Base-by-base conservation (phyloP, 2,113 vertebrate genomes). In the Lepidothrix coronata region DNA sequence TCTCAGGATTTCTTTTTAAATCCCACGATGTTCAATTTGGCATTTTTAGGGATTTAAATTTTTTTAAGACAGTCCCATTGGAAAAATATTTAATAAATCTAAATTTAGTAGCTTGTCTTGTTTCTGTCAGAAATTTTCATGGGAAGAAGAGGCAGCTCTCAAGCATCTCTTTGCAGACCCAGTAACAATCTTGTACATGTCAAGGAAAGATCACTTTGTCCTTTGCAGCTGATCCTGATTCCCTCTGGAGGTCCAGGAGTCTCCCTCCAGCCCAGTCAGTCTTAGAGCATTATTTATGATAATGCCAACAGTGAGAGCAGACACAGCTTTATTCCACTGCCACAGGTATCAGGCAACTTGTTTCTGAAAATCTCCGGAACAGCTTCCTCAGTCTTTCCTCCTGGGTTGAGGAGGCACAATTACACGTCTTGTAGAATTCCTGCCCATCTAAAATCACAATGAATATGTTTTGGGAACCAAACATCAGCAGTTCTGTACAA, bases 31-130 rank as follows among this genome's bases (percentile, higher is more conserved):
- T 58, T 58, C 16, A 39, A 2, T 59, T 84, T 39, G 27, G 7
- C 0, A 2, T 0, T 44, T 72, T 65, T 41, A 54, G 33, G 23
- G 17, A 48, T 59, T 67, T 74, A 3, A 4, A 3, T 35, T 39
- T 66, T 93, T 85, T 39, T 3, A 39, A 68, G 33, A 52, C 20
- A 27, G 33, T 54, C 25, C 3, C 15, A 72, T 70, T 41, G 23
- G 44, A 18, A 91, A 86, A 90, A 54, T 24, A 24, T 28, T 85
- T 84, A 15, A 18, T 41, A 58, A 68, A 58, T 70, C 30, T 61
- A 48, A 82, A 63, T 43, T 63, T 30, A 63, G 61, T 75, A 25
- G 16, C 9, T 65, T 49, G 39, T 46, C 19, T 85, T 76, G 9
- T 70, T 88, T 79, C 51, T 44, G 12, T 27, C 9, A 23, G 37